Conservation (phyloP, 1,140 invertebrate genomes). For the Leptinotarsa undecemlineata region DNA sequence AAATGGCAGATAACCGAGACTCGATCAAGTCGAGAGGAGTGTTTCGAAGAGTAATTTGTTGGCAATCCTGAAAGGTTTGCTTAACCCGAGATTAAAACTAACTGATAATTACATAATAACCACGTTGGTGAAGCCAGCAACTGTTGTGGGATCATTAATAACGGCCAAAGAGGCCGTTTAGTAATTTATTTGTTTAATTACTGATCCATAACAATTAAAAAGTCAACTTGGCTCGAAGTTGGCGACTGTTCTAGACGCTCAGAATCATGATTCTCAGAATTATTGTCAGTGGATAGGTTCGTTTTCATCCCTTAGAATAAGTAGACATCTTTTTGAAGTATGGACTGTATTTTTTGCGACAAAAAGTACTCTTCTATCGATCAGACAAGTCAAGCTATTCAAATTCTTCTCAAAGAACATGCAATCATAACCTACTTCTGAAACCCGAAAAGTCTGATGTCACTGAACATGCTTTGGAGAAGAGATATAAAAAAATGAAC, state of each 20-base stretch:
- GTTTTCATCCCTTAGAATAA: no score
- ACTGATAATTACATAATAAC: constrained; percentile 59
- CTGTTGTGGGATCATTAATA: constrained; percentile 56
- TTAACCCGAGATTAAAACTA: constrained; percentile 57
- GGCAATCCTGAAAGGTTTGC: constrained; percentile 53
- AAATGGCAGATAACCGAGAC: constrained; percentile 33
- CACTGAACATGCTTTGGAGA: no score
- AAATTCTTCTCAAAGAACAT: no score
- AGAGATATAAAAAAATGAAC: no score
- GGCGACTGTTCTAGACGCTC: background rate
- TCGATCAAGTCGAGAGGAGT: constrained; percentile 36
- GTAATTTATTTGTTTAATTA: constrained; percentile 59
- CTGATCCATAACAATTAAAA: constrained; percentile 52
- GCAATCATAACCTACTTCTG: no score
- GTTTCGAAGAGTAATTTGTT: constrained; percentile 52
- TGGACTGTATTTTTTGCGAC: no score
- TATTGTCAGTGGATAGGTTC: background rate
- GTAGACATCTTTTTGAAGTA: no score
- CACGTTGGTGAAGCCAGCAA: constrained; percentile 52
- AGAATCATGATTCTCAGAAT: background rate
- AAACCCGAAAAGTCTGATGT: no score
- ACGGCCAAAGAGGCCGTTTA: constrained; percentile 51
- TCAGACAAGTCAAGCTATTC: no score
- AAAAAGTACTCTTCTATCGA: no score
- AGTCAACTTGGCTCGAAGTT: constrained; percentile 6